Percentiles rank a stretch among this genome's conserved stretches.
Evolutionary conservation across 1,140 invertebrate species (phyloP).

Genomic region (Tyrophagus putrescentiae): DNA sequence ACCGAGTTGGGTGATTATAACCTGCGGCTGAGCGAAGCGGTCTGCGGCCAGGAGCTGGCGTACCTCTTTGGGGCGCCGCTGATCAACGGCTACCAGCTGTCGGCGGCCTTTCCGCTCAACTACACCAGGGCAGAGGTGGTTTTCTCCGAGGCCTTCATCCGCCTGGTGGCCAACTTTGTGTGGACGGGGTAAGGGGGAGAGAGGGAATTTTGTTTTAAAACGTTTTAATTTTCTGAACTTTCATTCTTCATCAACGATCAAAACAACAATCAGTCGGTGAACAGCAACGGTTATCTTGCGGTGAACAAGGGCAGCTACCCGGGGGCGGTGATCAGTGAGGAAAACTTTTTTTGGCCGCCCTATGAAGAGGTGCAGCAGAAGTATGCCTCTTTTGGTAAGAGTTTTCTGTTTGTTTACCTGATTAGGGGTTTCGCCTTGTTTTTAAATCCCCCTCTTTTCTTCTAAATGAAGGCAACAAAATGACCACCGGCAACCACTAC

Average conservation of each 20-base stretch:
- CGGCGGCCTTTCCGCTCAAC: conserved; percentile 55
- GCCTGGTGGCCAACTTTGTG: conserved; percentile 91
- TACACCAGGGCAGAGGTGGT: conserved; percentile 76
- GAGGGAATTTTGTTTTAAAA: neutral
- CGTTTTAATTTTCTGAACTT: conserved; percentile 8
- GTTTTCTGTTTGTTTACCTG: neutral
- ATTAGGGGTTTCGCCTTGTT: too few species aligned
- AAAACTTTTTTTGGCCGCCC: conserved; percentile 52
- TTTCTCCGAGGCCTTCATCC: conserved; percentile 78
- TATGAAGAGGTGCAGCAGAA: conserved; percentile 76
- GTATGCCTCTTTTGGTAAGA: conserved; percentile 62
- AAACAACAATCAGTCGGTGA: conserved; percentile 8
- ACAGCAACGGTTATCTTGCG: conserved; percentile 35
- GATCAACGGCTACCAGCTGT: conserved; percentile 48
- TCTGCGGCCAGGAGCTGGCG: conserved; percentile 75
- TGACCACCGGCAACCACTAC: conserved; percentile 81
- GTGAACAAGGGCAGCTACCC: conserved; percentile 43
- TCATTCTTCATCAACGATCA: conserved; percentile 5
- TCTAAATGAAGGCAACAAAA: conserved; percentile 30
- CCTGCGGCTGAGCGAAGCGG: conserved; percentile 55
- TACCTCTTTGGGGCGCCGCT: conserved; percentile 81
- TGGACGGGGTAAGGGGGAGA: conserved; percentile 62
- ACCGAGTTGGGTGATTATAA: conserved; percentile 73
- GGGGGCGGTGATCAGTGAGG: conserved; percentile 46
- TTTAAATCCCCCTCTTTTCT: neutral